Evolutionary conservation across 2,888 invertebrate species (phyloP), one percentile per base, ranked within the genome.

Genomic region (Micoletzkya japonica): DNA sequence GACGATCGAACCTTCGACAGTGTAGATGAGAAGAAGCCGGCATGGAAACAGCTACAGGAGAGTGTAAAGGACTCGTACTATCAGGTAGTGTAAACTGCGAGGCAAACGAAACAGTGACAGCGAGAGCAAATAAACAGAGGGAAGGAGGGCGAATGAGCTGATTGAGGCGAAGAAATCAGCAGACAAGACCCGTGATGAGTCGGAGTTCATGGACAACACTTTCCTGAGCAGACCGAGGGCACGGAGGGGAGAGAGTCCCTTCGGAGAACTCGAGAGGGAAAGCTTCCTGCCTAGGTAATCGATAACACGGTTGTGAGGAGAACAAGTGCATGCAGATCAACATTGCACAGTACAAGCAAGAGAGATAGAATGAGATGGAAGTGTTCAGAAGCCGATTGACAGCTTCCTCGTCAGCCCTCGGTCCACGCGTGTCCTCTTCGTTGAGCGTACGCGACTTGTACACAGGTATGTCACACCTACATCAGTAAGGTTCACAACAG

Each of bases 41-140:
- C 83, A n/a, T 82, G 81, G 80, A 81, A 82, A 57, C 79, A 82
- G 34, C 75, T 79, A 57, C 77, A 82, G 61, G 81, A 82, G 58
- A 80, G 75, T 59, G 76, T 84, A 44, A 82, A 80, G 36, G 82
- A 82, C 58, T 82, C 82, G 0, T 84, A 84, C 58, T 69, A 77
- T 59, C 82, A 78, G 67, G 84, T 82, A 67, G n/a, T n/a, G n/a
- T 24, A 50, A n/a, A n/a, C n/a, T n/a, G n/a, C n/a, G n/a, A n/a
- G n/a, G n/a, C n/a, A n/a, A n/a, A n/a, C n/a, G n/a, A n/a, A n/a
- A n/a, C n/a, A n/a, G n/a, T n/a, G n/a, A n/a, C n/a, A n/a, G n/a
- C n/a, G n/a, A n/a, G n/a, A n/a, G n/a, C n/a, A n/a, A n/a, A n/a
- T n/a, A 30, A 57, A 57, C 6, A 24, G 57, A 32, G 2, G 7